These are phyloP conservation scores for Urophycis tenuis DNA, from an alignment of 2,797 vertebrate genomes.

Conservation along the genomic window DNA sequence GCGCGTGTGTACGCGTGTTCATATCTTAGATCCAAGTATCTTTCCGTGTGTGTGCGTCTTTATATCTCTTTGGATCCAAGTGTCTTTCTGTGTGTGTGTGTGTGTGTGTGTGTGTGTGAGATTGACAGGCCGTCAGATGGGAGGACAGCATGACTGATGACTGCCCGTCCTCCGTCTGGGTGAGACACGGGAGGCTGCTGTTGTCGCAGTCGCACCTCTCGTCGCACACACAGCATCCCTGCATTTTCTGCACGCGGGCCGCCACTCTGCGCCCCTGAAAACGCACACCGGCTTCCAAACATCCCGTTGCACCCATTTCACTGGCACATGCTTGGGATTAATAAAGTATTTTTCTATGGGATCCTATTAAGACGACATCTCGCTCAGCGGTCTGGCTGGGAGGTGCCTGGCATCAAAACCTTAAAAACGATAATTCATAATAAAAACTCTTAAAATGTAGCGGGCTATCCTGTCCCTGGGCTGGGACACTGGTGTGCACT, in stretches of 20 bases:
- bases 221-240: conserved; percentile 35
- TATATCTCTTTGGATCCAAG: not conserved
- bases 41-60: not conserved
- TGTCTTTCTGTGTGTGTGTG: not conserved
- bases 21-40: not conserved
- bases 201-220: conserved; percentile 50
- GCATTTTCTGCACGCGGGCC: not conserved
- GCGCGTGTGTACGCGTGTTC: not conserved
- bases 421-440: not conserved
- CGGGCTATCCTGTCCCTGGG: not conserved
- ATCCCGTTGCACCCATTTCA: not conserved
- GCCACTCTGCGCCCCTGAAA: not conserved
- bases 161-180: conserved; percentile 40
- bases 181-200: conserved; percentile 52
- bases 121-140: conserved; percentile 51
- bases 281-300: not conserved
- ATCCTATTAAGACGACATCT: not conserved
- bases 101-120: conserved; percentile 17
- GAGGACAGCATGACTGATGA: conserved; percentile 69
- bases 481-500: not conserved
- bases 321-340: too few species aligned
- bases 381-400: not conserved
- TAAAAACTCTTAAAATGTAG: not conserved
- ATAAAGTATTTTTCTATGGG: too few species aligned
- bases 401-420: not conserved